A percentile compares a stretch with the other conserved stretches of the same genome.
Evolutionary conservation across 92 coral and sea anemone species (phyloP).

Genomic region (Isaurus tuberculatus): DNA sequence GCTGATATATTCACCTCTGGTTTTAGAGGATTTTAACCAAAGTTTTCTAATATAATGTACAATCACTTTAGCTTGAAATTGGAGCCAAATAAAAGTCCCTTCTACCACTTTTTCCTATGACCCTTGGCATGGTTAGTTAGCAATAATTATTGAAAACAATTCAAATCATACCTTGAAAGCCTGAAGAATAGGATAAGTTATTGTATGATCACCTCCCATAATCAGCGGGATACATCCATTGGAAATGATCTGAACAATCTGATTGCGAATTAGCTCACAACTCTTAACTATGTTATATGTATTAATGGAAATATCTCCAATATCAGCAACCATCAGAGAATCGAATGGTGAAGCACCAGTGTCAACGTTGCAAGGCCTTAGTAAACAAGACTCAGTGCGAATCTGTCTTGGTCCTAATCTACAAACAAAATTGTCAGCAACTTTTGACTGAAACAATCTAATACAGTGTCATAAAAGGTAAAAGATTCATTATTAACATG

Average conservation of each 20-base stretch:
- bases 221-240: constrained; percentile 82
- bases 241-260: constrained; percentile 61
- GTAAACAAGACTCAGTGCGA: constrained; percentile 81
- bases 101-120: too few relatives aligned
- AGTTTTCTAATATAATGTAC: too few relatives aligned
- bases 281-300: constrained; percentile 73
- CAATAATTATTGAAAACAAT: too few relatives aligned
- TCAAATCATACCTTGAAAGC: constrained; percentile 95
- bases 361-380: constrained; percentile 80
- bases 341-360: constrained; percentile 96
- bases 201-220: constrained; percentile 90
- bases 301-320: constrained; percentile 92
- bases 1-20: too few relatives aligned
- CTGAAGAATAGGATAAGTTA: constrained; percentile 82
- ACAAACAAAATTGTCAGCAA: neutral
- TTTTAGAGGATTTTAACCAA: too few relatives aligned
- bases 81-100: too few relatives aligned
- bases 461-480: too few relatives aligned
- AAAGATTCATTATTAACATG: neutral
- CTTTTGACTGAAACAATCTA: too few relatives aligned
- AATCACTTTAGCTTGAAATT: too few relatives aligned
- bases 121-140: too few relatives aligned
- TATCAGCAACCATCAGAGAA: constrained; percentile 87
- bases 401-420: constrained; percentile 95
- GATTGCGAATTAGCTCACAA: constrained; percentile 65